Evolutionary conservation across 1,140 invertebrate species (phyloP), one percentile per base, ranked within the genome.

Genomic region (Sweltsa coloradensis): DNA sequence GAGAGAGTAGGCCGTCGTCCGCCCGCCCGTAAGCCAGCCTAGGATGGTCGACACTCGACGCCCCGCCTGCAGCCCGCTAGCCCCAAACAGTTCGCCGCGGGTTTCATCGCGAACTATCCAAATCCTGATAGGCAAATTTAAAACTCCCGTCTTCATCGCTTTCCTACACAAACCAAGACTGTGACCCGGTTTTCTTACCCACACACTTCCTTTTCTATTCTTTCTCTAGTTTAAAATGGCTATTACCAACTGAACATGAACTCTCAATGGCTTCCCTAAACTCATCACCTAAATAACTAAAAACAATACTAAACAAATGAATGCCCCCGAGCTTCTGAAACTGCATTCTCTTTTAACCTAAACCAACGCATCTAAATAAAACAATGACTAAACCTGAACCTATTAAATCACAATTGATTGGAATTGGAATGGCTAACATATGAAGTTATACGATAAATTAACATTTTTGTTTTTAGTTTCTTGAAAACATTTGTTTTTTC

Each of bases 211-310:
- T 34, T 50, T 50, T 50, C 29, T 50, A 45, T 51, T 34, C 45
- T 51, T 51, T 51, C 36, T 47, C 27, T 47, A 34, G 40, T 41
- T 34, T 47, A 48, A 47, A 51, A 47, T 39, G 24, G 42, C 31
- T 39, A 40, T 42, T 29, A 41, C 44, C 27, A 51, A 19, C 34
- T 47, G 45, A 51, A 47, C 22, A 11, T 25, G 31, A 31, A 45
- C 50, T 51, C 45, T 41, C 41, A 50, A 47, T 47, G 50, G 50
- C 50, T 51, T 51, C 41, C 50, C 50, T 51, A 51, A 51, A 51
- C n/a, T n/a, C n/a, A 51, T 45, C 50, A 51, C 36, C 14, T 6
- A 47, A 27, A 27, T 48, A 51, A 47, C 41, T 48, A 51, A 51
- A 11, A 43, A 23, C 19, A 16, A 37, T 37, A 37, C 23, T 37